A percentile compares a stretch with the other conserved stretches of the same genome.
Conservation (phyloP, 2,888 invertebrate genomes). For the Orchestes rusci region DNA sequence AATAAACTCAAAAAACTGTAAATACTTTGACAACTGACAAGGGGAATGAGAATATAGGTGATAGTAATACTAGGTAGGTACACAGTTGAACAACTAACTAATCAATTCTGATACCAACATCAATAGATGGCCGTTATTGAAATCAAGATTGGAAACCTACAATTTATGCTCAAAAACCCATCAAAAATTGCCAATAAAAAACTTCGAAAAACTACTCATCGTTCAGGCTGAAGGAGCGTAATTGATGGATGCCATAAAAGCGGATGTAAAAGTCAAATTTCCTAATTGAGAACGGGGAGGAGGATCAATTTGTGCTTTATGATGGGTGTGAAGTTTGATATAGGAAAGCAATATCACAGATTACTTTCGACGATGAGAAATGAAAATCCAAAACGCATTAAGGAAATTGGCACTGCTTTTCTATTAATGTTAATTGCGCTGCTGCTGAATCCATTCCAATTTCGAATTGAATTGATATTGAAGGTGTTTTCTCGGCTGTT, state of each 20-base stretch:
- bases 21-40: too few relatives aligned
- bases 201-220: conserved; percentile 21
- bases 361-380: conserved; percentile 46
- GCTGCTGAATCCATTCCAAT: conserved; percentile 36
- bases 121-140: too few relatives aligned
- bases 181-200: too few relatives aligned
- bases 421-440: conserved; percentile 43
- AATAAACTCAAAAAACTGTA: too few relatives aligned
- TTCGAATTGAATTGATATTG: conserved; percentile 36
- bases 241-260: conserved; percentile 40
- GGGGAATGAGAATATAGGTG: too few relatives aligned
- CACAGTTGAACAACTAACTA: too few relatives aligned
- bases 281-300: conserved; percentile 39
- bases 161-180: too few relatives aligned
- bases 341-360: conserved; percentile 43
- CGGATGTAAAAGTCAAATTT: conserved; percentile 42
- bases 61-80: too few relatives aligned
- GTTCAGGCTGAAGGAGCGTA: conserved; percentile 25
- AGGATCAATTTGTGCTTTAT: conserved; percentile 39
- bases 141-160: too few relatives aligned
- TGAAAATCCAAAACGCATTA: conserved; percentile 46
- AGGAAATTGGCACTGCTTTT: conserved; percentile 45
- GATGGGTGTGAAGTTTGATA: conserved; percentile 43
- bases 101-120: too few relatives aligned
- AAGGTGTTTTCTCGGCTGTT: too few relatives aligned